These are phyloP conservation scores for Aptenodytes patagonicus DNA, from an alignment of 2,113 vertebrate genomes.

Conservation along the genomic window DNA sequence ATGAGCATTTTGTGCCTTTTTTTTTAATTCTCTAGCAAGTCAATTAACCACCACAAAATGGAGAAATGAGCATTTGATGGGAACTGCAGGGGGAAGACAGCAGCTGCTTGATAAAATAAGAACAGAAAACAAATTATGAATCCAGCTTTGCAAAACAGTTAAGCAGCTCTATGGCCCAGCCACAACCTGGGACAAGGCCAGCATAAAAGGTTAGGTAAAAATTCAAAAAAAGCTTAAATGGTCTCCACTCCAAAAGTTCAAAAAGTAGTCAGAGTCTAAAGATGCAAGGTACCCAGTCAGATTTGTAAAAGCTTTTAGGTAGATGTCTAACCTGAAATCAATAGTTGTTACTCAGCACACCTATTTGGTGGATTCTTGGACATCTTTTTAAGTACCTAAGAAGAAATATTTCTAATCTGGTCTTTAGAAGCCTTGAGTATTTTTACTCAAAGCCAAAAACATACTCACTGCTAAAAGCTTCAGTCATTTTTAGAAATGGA, in stretches of 20 bases:
- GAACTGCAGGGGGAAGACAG: not conserved
- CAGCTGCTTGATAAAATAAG: slow-evolving; percentile 5
- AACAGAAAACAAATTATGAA: not conserved
- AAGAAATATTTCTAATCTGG: not conserved
- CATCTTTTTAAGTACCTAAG: not conserved
- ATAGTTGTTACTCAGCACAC: not conserved
- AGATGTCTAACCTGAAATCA: not conserved
- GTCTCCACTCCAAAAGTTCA: not conserved
- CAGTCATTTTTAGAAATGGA: not conserved
- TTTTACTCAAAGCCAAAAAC: not conserved
- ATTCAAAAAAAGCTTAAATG: not conserved
- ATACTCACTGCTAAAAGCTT: not conserved
- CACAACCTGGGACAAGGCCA: not conserved
- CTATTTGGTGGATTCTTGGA: not conserved
- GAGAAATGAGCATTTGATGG: not conserved
- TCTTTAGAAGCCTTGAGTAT: not conserved
- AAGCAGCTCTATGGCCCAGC: not conserved
- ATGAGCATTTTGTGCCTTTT: not conserved
- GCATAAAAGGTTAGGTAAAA: not conserved
- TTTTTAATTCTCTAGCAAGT: not conserved
- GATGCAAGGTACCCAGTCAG: not conserved
- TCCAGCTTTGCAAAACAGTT: not conserved
- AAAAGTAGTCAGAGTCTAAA: not conserved
- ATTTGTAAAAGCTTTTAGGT: not conserved
- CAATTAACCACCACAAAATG: not conserved